Conservation (phyloP, 2,797 vertebrate genomes). For the Limnodromus scolopaceus region DNA sequence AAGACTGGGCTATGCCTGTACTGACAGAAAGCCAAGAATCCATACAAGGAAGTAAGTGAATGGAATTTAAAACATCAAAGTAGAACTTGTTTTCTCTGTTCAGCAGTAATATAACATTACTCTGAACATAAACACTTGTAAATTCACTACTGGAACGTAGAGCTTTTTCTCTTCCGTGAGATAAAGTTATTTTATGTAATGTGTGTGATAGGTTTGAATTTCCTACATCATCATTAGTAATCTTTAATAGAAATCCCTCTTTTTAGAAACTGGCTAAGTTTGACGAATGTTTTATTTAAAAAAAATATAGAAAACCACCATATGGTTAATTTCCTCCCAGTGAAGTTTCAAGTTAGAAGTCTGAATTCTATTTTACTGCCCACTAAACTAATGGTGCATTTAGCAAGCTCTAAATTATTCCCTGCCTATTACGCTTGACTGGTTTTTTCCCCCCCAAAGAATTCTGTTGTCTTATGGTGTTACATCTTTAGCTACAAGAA, state of each 20-base stretch:
- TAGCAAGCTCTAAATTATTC: background rate
- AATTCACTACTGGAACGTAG: background rate
- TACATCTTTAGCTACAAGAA: background rate
- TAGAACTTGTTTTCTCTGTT: background rate
- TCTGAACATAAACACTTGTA: background rate
- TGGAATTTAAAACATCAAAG: background rate
- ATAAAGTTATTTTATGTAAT: background rate
- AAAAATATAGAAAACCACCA: background rate
- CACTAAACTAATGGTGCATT: background rate
- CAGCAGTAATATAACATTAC: background rate
- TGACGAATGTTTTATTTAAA: background rate
- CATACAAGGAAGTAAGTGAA: background rate
- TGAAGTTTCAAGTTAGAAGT: background rate
- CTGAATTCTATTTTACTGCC: background rate
- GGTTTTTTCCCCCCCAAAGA: background rate
- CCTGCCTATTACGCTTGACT: background rate
- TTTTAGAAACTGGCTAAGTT: background rate
- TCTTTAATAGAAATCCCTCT: background rate
- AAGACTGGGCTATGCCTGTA: background rate
- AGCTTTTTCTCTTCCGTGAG: background rate
- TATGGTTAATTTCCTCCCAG: background rate
- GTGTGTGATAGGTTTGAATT: background rate
- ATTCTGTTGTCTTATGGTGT: background rate
- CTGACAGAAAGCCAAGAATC: background rate
- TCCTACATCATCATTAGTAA: background rate